Conservation (phyloP, 23 tunicate species). For the Clavelina lepadiformis region DNA sequence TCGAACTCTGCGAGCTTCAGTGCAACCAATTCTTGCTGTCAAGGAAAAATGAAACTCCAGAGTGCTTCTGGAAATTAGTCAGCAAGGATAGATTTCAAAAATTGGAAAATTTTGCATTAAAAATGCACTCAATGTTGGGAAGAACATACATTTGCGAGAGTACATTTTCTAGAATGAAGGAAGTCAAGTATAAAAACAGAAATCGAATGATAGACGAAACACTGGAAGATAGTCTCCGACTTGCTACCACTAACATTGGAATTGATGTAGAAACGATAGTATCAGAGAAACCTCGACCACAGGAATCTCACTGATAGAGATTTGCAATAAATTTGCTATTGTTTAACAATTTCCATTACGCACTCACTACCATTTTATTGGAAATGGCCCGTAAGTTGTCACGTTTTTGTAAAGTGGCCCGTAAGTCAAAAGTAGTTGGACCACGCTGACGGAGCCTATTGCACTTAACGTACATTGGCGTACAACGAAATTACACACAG, state of each 20-base stretch:
- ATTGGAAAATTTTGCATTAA: too few species aligned
- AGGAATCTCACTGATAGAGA: slow-evolving; percentile 19
- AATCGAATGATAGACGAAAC: slow-evolving; percentile 25
- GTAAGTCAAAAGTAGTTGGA: slow-evolving; percentile 25
- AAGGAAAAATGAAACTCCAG: slow-evolving; percentile 18
- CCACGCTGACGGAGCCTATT: too few species aligned
- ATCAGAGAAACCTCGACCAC: slow-evolving; percentile 12
- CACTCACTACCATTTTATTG: slow-evolving; percentile 22
- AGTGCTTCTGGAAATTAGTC: slow-evolving; percentile 16
- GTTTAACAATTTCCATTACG: slow-evolving; percentile 20
- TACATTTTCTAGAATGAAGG: slow-evolving; percentile 24
- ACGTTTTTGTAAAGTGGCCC: slow-evolving; percentile 28
- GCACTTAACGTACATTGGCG: too few species aligned
- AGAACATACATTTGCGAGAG: slow-evolving; percentile 16
- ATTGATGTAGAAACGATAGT: slow-evolving; percentile 11
- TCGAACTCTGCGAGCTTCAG: slow-evolving; percentile 26
- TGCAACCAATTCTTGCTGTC: slow-evolving; percentile 16
- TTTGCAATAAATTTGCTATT: slow-evolving; percentile 22
- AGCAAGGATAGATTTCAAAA: slow-evolving; percentile 11
- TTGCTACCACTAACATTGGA: slow-evolving; percentile 23
- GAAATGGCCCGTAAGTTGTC: slow-evolving; percentile 21
- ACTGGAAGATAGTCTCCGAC: slow-evolving; percentile 15
- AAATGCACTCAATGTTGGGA: slow-evolving; percentile 21
- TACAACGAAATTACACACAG: too few species aligned
- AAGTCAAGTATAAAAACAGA: slow-evolving; percentile 20